Evolutionary conservation across 2,888 invertebrate genomes (phyloP).

Genomic region (Cremastobaeus sp.): DNA sequence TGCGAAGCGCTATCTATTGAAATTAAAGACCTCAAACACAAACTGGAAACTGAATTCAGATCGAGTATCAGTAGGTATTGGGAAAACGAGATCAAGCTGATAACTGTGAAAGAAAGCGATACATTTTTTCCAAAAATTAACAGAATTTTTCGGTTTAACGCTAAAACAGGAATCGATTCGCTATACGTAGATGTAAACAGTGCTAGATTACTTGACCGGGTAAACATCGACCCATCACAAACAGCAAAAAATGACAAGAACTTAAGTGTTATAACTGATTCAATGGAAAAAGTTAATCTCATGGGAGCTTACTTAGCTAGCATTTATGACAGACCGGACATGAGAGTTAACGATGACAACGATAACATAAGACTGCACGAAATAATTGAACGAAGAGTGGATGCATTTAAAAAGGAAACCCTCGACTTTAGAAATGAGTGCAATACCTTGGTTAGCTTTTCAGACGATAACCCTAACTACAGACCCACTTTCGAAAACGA

Average conservation of each 20-base stretch:
- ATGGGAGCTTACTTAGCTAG: constrained; percentile 11
- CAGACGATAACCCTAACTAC: background rate
- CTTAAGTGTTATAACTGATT: background rate
- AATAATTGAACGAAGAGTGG: background rate
- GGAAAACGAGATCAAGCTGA: constrained; percentile 8
- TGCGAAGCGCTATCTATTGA: background rate
- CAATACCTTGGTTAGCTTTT: background rate
- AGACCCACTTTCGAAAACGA: background rate
- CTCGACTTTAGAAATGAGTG: background rate
- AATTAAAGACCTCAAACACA: background rate
- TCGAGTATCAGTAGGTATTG: constrained; percentile 2
- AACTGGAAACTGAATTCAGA: background rate
- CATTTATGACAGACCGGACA: background rate
- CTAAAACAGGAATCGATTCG: background rate
- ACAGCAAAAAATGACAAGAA: background rate
- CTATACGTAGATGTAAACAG: background rate
- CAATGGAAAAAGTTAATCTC: background rate
- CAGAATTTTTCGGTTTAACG: constrained; percentile 1
- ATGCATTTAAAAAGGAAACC: background rate
- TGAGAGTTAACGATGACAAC: background rate
- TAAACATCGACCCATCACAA: background rate
- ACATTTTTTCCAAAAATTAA: constrained; percentile 15
- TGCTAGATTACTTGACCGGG: background rate
- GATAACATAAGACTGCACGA: constrained; percentile 2
- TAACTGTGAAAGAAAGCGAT: background rate